phyloP scores from a whole-genome alignment of 2,113 vertebrate genomes.

The Hemiscyllium ocellatum region DNA sequence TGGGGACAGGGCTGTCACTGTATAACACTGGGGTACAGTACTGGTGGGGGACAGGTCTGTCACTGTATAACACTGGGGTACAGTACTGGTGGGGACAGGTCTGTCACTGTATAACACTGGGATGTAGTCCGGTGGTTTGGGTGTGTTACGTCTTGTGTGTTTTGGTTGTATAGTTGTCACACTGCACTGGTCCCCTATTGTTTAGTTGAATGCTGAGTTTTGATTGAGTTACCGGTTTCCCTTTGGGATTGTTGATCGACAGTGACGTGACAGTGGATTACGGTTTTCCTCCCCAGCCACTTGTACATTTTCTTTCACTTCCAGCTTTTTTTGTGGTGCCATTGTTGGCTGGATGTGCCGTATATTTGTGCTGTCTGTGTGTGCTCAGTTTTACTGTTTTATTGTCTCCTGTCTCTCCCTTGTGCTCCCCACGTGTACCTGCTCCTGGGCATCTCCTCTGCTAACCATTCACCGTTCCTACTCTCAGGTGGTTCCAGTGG shows the following conservation, averaged over 20 bases:
- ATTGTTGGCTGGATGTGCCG: background rate
- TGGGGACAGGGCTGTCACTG: no score
- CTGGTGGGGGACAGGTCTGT: no score
- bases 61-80: no score
- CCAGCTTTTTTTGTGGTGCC: background rate
- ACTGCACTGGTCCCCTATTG: background rate
- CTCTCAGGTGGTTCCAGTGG: slow-evolving; percentile 81
- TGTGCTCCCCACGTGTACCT: background rate
- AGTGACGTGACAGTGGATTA: background rate
- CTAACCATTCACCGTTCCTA: slow-evolving; percentile 22
- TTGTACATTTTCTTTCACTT: background rate
- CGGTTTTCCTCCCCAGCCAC: background rate
- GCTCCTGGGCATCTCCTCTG: background rate
- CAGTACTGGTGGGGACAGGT: no score
- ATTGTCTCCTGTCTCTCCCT: background rate
- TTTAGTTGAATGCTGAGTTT: no score
- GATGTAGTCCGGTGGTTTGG: no score
- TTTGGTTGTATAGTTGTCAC: background rate
- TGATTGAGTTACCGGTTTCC: no score
- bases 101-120: no score
- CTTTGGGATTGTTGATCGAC: background rate
- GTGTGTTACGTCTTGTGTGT: background rate
- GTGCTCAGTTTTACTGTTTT: background rate
- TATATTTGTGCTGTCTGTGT: background rate
- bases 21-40: no score